A percentile compares a stretch with the other conserved stretches of the same genome.
Evolutionary conservation across 2,797 vertebrate species (phyloP).

Genomic region (Microtus agrestis): DNA sequence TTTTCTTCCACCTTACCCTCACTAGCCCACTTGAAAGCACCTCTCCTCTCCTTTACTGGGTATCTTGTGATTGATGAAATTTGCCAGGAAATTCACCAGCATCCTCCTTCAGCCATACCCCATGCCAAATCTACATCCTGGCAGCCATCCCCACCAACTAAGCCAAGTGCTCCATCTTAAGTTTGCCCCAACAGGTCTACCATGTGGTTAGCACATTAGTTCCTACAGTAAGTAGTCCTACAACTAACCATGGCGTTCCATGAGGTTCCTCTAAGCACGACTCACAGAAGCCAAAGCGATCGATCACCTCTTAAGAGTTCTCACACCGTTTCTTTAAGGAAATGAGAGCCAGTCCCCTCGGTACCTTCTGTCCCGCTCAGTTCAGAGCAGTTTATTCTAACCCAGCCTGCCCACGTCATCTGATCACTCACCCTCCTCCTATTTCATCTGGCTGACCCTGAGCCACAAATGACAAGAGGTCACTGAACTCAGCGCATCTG

Average conservation of each 20-base stretch:
- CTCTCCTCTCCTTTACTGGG: not conserved
- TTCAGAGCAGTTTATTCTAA: slow-evolving; percentile 24
- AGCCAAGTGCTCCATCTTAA: not conserved
- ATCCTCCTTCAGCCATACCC: too few species aligned
- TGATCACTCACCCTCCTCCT: slow-evolving; percentile 9
- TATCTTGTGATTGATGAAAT: not conserved
- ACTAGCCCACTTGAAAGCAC: not conserved
- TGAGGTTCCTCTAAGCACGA: not conserved
- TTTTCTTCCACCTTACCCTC: not conserved
- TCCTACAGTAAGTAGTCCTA: not conserved
- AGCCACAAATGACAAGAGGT: not conserved
- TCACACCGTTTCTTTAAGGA: not conserved
- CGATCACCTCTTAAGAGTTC: not conserved
- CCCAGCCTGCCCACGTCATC: not conserved
- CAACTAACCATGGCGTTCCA: not conserved
- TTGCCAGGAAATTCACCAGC: not conserved
- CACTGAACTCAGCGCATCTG: not conserved
- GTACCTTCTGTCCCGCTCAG: not conserved
- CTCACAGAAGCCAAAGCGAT: not conserved
- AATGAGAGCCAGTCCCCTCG: slow-evolving; percentile 10
- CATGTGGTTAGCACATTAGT: not conserved
- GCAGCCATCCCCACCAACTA: fast-evolving
- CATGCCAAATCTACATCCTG: not conserved
- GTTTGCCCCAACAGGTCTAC: fast-evolving
- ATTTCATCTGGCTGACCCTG: not conserved